Base-by-base conservation (phyloP, 1,140 invertebrate genomes). In the Drosophila funebris region DNA sequence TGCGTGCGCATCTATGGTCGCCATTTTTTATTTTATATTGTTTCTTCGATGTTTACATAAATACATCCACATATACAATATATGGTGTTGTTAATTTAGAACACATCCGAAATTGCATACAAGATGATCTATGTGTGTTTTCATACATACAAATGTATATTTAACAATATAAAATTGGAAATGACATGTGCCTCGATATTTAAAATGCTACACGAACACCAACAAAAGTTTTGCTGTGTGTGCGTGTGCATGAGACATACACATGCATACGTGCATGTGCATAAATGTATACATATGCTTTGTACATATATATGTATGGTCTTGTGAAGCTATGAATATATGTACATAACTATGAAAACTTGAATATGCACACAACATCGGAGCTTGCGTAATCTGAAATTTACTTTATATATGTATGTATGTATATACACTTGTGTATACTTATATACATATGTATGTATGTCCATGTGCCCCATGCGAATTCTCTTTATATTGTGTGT, bases 1-100 rank as follows among this genome's bases (percentile, higher is more conserved):
- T 85, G 82, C 82, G 82, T 85, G 82, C 82, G 82, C 82, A 85
- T 85, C 83, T 78, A 72, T 61, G 78, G 78, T 67, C 82, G 82
- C 82, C 82, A 88, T 85, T 87, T 85, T 83, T 76, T 82, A 68
- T 69, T 72, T 72, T 67, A 82, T 85, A 88, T 85, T 69, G 76
- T 72, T 84, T 54, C 57, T 71, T 81, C 57, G 20, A 20, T 54
- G 31, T 61, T 69, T 48, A 73, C 54, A 24, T 54, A 61, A 14
- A 7, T 62, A 33, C n/a, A n/a, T 13, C 18, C 37, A 16, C 20
- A 50, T 87, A 72, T 79, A 70, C 44, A 61, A 74, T 14, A 43
- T 31, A 50, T 50, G 22, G 4, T 58, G 31, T 58, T 58, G 53
- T 52, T 58, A 67, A 72, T 67, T 66, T 66, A 72, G 62, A 67